A percentile compares a stretch with the other conserved stretches of the same genome.
Evolutionary conservation across 2,797 vertebrate genomes (phyloP).

Genomic region (Spinibarbus caldwelli): DNA sequence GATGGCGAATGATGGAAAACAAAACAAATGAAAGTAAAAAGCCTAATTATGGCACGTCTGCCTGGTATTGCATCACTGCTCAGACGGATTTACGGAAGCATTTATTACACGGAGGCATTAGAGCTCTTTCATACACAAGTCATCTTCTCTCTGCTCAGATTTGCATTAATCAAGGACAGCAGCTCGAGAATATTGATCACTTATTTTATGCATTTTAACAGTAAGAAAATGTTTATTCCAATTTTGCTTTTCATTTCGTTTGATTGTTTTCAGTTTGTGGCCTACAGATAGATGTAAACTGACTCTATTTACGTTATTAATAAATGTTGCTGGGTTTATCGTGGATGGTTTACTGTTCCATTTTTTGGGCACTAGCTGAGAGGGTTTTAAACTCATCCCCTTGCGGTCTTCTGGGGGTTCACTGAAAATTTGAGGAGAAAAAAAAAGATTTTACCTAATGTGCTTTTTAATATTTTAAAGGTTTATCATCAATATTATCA

Average conservation of each 20-base stretch:
- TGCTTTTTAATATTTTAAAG: background rate
- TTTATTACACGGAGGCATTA: constrained; percentile 59
- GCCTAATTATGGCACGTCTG: constrained; percentile 62
- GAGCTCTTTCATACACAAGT: constrained; percentile 38
- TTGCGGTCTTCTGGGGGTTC: background rate
- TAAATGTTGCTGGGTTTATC: background rate
- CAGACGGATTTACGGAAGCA: constrained; percentile 62
- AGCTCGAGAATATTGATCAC: constrained; percentile 49
- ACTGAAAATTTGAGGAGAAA: background rate
- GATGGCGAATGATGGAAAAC: constrained; percentile 61
- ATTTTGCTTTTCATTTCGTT: constrained; percentile 34
- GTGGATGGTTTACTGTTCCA: too few species aligned
- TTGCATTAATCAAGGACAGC: constrained; percentile 50
- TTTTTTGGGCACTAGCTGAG: background rate
- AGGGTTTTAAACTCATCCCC: background rate
- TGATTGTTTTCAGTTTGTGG: constrained; percentile 24
- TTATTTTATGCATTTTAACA: constrained; percentile 31
- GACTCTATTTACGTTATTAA: constrained; percentile 11
- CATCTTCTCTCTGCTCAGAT: constrained; percentile 44
- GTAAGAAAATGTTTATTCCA: constrained; percentile 15
- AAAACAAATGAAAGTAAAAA: constrained; percentile 69
- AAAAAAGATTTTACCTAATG: background rate
- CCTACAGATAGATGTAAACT: constrained; percentile 9
- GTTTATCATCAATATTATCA: background rate
- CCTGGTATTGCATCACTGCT: constrained; percentile 62